phyloP scores from a whole-genome alignment of 2,113 vertebrate genomes.

The Hippocampus abdominalis region DNA sequence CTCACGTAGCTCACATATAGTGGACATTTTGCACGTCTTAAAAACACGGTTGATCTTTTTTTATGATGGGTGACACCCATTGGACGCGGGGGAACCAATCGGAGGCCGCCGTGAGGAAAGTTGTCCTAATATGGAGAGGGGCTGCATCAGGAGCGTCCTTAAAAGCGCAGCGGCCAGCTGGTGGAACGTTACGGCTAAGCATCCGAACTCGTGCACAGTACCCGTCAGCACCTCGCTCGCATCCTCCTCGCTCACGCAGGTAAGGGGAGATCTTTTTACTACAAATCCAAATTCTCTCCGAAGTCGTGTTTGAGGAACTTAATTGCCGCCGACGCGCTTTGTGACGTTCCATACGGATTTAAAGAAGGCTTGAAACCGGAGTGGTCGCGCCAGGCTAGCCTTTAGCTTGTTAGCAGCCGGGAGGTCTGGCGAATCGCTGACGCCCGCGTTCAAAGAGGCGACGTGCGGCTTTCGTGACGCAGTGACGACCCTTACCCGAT shows the following conservation, averaged over 20 bases:
- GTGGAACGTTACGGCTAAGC: not conserved
- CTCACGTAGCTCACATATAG: not conserved
- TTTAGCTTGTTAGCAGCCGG: not conserved
- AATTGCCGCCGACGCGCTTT: too few relatives aligned
- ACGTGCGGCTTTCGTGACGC: not conserved
- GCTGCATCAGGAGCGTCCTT: conserved; percentile 46
- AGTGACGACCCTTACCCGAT: not conserved
- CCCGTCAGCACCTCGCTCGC: not conserved
- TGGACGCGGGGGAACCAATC: conserved; percentile 63
- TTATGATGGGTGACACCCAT: conserved; percentile 43
- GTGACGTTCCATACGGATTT: not conserved
- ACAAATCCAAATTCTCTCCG: too few relatives aligned
- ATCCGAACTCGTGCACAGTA: too few relatives aligned
- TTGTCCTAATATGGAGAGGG: conserved; percentile 75
- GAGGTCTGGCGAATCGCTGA: not conserved
- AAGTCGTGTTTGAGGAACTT: not conserved
- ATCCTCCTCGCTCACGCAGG: not conserved
- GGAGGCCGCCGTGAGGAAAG: conserved; percentile 65
- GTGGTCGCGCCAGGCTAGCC: not conserved
- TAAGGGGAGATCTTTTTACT: not conserved
- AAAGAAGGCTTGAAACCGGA: not conserved
- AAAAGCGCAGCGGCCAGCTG: not conserved
- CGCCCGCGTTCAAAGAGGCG: not conserved
- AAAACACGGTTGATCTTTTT: not conserved
- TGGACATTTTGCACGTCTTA: not conserved